A percentile compares a stretch with the other conserved stretches of the same genome.
phyloP scores from a whole-genome alignment of 1,140 invertebrate species.

The Thaumetopoea pityocampa region DNA sequence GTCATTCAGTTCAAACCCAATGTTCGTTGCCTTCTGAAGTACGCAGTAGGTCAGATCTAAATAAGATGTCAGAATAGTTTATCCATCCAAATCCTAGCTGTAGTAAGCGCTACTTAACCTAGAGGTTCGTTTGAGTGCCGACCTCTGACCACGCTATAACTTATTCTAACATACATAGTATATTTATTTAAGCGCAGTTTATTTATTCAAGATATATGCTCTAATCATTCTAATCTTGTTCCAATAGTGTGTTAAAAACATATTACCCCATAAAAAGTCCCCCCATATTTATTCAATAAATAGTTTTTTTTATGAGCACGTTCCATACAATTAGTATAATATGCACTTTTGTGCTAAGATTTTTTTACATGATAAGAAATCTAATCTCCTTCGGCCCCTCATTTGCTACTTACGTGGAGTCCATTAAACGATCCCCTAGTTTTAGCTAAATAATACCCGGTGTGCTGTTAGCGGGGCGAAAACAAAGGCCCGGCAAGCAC shows the following conservation, averaged over 20 bases:
- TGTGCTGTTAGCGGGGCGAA: slow-evolving; percentile 50
- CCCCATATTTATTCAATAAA: slow-evolving; percentile 14
- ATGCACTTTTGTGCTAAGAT: slow-evolving; percentile 26
- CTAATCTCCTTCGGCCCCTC: slow-evolving; percentile 60
- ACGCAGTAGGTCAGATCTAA: no score
- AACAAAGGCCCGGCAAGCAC: slow-evolving; percentile 54
- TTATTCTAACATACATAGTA: no score
- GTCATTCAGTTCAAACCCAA: no score
- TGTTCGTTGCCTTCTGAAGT: no score
- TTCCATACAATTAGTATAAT: slow-evolving; percentile 40
- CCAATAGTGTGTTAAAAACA: slow-evolving; percentile 1
- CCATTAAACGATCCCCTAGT: slow-evolving; percentile 63
- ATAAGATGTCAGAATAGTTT: no score
- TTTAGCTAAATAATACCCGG: slow-evolving; percentile 70
- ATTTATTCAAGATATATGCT: no score
- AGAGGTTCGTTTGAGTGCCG: no score
- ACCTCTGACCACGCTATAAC: no score
- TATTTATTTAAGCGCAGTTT: no score
- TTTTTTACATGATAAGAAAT: slow-evolving; percentile 69
- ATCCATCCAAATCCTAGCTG: no score
- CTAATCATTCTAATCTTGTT: no score
- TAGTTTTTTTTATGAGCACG: slow-evolving; percentile 12
- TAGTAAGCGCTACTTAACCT: no score
- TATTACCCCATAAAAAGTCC: slow-evolving; percentile 1
- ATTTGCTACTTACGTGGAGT: slow-evolving; percentile 42